Conservation (phyloP, 2,888 invertebrate species). For the Athalia circularis region DNA sequence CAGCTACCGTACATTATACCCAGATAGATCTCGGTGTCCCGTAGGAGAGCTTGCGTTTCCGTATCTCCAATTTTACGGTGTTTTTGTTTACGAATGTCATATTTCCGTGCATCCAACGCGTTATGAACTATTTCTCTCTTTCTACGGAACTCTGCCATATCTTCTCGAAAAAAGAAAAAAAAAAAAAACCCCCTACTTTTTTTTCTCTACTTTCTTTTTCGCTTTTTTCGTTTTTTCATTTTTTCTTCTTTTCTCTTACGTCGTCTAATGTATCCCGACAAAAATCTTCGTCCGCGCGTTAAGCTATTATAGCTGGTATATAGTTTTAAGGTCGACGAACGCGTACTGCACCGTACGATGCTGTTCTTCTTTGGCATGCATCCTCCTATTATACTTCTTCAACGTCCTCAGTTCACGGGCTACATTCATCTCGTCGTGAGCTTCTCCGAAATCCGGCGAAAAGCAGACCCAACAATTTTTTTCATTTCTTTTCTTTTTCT, state of each 20-base stretch:
- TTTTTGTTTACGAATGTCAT: constrained; percentile 39
- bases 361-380: constrained; percentile 19
- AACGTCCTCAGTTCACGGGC: neutral
- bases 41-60: constrained; percentile 26
- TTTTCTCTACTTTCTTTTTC: neutral
- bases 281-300: neutral
- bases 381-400: neutral
- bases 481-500: neutral
- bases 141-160: too few species aligned
- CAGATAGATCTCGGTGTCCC: neutral
- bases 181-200: neutral
- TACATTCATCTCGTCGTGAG: neutral
- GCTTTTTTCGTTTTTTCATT: neutral
- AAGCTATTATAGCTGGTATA: neutral
- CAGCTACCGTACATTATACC: too few species aligned
- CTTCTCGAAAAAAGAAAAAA: too few species aligned
- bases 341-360: too few species aligned
- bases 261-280: constrained; percentile 34
- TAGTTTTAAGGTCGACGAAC: constrained; percentile 26
- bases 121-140: constrained; percentile 9
- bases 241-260: neutral
- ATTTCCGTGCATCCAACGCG: constrained; percentile 32
- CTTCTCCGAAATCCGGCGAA: constrained; percentile 38
- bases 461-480: neutral
- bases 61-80: constrained; percentile 35